A percentile compares a stretch with the other conserved stretches of the same genome.
Evolutionary conservation across 2,113 vertebrate genomes (phyloP).

Genomic region (Mohoua ochrocephala): DNA sequence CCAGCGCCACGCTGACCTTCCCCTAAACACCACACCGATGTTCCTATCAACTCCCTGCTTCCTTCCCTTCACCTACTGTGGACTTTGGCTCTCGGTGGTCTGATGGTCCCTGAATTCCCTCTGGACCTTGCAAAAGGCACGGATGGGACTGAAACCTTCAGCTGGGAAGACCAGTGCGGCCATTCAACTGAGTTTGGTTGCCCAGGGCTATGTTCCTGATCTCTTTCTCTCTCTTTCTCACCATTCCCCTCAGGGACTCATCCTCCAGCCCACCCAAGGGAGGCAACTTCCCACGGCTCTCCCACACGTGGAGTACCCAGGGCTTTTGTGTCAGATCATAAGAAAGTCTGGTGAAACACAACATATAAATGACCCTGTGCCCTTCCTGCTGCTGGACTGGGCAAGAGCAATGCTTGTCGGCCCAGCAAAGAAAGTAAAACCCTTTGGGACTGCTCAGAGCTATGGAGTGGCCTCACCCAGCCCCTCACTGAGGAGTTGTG

Average conservation of each 20-base stretch:
- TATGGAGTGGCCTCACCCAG: rapidly evolving
- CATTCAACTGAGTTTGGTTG: rapidly evolving
- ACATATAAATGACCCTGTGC: rapidly evolving
- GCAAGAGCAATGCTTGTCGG: neutral
- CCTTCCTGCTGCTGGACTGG: neutral
- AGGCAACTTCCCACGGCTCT: neutral
- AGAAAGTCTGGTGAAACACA: neutral
- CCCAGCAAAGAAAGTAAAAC: neutral
- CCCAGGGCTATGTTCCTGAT: neutral
- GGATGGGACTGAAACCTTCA: neutral
- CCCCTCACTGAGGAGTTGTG: rapidly evolving
- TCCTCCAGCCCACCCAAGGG: neutral
- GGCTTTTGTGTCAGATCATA: neutral
- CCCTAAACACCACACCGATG: neutral
- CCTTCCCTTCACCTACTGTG: neutral
- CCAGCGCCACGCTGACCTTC: neutral
- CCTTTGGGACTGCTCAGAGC: neutral
- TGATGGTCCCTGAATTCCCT: neutral
- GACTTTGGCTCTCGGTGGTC: neutral
- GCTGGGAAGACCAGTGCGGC: neutral
- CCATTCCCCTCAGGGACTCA: neutral
- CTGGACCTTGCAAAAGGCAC: neutral
- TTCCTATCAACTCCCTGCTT: rapidly evolving
- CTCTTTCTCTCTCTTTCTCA: neutral
- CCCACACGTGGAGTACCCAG: neutral